phyloP scores from a whole-genome alignment of 2,797 vertebrate species.

The Crypturellus tataupa region DNA sequence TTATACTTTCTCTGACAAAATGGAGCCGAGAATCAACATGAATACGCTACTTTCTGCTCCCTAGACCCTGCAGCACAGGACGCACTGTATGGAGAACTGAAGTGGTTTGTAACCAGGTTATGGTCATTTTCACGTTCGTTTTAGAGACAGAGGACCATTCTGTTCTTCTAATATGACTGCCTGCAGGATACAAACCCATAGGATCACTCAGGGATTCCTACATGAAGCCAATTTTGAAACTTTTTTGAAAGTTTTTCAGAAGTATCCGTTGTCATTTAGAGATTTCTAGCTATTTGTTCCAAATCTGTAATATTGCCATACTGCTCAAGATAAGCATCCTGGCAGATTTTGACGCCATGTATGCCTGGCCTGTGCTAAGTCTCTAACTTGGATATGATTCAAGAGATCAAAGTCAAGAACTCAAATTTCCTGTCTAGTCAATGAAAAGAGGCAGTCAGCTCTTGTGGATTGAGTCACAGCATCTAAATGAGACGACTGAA shows the following conservation, averaged over 20 bases:
- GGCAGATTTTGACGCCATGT: not conserved
- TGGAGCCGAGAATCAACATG: not conserved
- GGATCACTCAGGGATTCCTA: not conserved
- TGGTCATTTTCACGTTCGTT: not conserved
- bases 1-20: conserved; percentile 56
- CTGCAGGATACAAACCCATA: not conserved
- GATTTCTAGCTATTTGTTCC: conserved; percentile 23
- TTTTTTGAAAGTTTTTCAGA: not conserved
- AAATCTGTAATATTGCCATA: not conserved
- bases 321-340: not conserved
- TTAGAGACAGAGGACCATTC: not conserved
- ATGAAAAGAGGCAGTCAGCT: conserved; percentile 5
- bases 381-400: conserved; percentile 6
- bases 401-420: conserved; percentile 8
- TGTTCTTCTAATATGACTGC: not conserved
- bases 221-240: not conserved
- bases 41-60: not conserved
- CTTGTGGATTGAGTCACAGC: not conserved
- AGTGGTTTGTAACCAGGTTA: not conserved
- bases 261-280: not conserved
- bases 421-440: not conserved
- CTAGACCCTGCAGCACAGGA: not conserved
- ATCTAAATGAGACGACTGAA: not conserved
- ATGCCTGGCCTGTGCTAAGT: not conserved
- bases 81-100: not conserved